These are phyloP conservation scores for Thereva unica DNA, from an alignment of 2,888 invertebrate genomes.

Conservation along the genomic window DNA sequence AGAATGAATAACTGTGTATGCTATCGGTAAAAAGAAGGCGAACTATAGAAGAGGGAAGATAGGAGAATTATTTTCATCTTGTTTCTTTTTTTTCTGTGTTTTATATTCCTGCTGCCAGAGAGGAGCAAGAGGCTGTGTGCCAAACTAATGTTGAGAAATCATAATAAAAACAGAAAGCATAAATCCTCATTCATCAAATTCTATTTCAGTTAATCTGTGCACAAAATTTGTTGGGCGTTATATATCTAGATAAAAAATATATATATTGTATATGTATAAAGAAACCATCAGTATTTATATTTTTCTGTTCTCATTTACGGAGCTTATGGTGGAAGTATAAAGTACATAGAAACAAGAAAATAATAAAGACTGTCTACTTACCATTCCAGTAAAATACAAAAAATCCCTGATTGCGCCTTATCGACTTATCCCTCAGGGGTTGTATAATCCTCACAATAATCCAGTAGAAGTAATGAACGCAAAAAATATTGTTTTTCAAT, in stretches of 20 bases:
- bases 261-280: neutral
- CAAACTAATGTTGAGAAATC: conserved; percentile 7
- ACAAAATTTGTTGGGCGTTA: neutral
- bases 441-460: no score
- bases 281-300: conserved; percentile 1
- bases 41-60: no score
- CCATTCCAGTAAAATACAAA: conserved; percentile 4
- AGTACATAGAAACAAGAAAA: no score
- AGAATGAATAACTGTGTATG: no score
- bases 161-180: conserved; percentile 20
- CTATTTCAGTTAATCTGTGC: no score
- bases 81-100: no score
- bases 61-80: no score
- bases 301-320: neutral
- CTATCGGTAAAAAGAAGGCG: no score
- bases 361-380: neutral
- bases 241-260: neutral
- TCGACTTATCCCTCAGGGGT: no score
- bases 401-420: no score
- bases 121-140: neutral
- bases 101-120: neutral
- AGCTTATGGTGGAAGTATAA: neutral
- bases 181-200: neutral
- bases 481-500: no score
- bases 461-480: no score